Conservation (phyloP, 2,797 vertebrate species). For the Odontamblyopus lacepedii region DNA sequence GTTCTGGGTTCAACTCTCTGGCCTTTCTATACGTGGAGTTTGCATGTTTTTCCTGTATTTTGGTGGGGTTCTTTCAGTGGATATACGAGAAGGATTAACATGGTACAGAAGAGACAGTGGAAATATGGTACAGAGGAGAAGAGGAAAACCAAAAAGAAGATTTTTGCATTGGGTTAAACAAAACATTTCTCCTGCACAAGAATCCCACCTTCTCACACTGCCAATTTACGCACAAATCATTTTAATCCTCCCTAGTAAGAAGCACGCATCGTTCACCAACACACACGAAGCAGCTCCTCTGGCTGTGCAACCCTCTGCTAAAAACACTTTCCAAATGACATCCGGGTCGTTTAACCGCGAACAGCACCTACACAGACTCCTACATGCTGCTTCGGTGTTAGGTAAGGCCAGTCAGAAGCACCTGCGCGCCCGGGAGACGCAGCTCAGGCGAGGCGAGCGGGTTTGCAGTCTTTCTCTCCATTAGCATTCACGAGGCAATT, state of each 20-base stretch:
- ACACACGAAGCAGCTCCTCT: neutral
- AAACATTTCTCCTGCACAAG: neutral
- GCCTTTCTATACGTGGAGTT: no score
- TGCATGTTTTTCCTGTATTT: no score
- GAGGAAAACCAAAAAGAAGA: neutral
- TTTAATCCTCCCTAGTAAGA: neutral
- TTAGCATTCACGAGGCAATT: conserved; percentile 60
- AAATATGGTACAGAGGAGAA: no score
- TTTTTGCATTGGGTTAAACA: neutral
- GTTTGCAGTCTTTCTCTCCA: conserved; percentile 54
- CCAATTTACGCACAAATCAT: neutral
- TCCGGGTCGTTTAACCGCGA: neutral
- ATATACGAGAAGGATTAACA: no score
- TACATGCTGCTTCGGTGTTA: conserved; percentile 35
- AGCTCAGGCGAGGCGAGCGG: conserved; percentile 15
- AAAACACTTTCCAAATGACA: neutral
- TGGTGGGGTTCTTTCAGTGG: no score
- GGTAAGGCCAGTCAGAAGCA: conserved; percentile 38
- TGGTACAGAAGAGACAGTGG: no score
- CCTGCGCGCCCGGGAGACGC: conserved; percentile 34
- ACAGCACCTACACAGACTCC: conserved; percentile 50
- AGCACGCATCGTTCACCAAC: neutral
- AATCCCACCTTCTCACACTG: neutral
- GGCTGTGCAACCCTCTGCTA: neutral
- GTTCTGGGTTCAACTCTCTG: no score